phyloP scores from a whole-genome alignment of 2,797 vertebrate species.

The Falco rusticolus region DNA sequence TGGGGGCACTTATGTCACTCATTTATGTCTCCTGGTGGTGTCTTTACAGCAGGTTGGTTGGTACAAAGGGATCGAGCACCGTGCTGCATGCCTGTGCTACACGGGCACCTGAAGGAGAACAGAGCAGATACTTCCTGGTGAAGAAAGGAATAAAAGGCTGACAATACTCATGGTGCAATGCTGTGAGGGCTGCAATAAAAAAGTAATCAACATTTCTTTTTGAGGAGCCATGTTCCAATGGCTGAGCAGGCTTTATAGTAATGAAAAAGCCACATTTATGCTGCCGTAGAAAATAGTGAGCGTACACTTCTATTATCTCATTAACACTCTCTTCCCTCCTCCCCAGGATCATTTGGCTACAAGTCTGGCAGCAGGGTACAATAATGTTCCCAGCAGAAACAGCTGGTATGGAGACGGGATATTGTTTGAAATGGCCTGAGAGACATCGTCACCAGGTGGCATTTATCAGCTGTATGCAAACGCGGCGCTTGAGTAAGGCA shows the following conservation, averaged over 20 bases:
- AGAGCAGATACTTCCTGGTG: background rate
- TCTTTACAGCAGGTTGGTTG: background rate
- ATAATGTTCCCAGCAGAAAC: slow-evolving; percentile 20
- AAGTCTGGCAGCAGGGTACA: background rate
- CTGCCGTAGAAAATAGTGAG: background rate
- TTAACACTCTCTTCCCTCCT: slow-evolving; percentile 12
- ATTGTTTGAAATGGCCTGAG: background rate
- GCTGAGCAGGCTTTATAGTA: slow-evolving; percentile 11
- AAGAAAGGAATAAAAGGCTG: background rate
- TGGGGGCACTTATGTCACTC: background rate
- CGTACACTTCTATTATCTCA: slow-evolving; percentile 14
- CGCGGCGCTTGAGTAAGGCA: accelerated
- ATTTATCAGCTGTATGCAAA: background rate
- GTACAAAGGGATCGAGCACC: background rate
- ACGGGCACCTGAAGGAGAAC: background rate
- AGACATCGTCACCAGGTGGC: background rate
- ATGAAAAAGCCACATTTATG: background rate
- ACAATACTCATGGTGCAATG: background rate
- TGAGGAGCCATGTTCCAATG: background rate
- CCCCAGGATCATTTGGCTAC: slow-evolving; percentile 16
- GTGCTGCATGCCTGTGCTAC: background rate
- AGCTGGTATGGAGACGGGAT: background rate
- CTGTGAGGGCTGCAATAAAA: background rate
- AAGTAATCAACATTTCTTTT: background rate
- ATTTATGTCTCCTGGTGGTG: background rate